phyloP scores from a whole-genome alignment of 2,113 vertebrate genomes.

The Gallinago paraguaiae region DNA sequence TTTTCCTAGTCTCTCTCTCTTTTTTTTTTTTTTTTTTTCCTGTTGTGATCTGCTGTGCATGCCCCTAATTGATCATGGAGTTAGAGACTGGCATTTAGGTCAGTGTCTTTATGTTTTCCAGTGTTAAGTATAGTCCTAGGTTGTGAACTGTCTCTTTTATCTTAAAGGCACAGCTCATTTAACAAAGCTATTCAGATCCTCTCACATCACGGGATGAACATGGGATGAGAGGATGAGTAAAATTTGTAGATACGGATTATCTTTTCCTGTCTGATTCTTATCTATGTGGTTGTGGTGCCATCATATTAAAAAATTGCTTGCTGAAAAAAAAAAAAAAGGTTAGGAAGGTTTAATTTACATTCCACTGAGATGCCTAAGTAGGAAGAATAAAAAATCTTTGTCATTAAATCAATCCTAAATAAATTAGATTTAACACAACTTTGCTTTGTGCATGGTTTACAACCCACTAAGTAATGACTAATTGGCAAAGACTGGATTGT shows the following conservation, averaged over 20 bases:
- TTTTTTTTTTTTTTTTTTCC: neutral
- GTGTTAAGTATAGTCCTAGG: neutral
- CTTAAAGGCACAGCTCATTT: neutral
- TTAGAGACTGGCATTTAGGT: neutral
- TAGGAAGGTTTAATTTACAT: neutral
- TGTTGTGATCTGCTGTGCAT: neutral
- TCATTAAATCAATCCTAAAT: neutral
- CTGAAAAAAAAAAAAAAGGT: neutral
- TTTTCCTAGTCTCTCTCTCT: neutral
- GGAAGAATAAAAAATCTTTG: neutral
- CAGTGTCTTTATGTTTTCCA: neutral
- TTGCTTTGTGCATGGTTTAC: neutral
- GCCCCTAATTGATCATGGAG: constrained; percentile 1
- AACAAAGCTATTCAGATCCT: neutral
- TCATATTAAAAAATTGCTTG: neutral
- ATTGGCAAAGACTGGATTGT: neutral
- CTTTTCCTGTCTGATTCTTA: neutral
- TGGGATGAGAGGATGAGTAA: neutral
- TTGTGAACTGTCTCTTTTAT: neutral
- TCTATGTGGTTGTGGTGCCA: neutral
- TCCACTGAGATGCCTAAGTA: neutral
- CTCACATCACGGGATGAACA: neutral
- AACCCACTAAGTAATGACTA: neutral
- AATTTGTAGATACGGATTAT: neutral
- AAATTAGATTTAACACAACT: neutral